phyloP scores from a whole-genome alignment of 2,888 invertebrate species.

The Noctua comes region DNA sequence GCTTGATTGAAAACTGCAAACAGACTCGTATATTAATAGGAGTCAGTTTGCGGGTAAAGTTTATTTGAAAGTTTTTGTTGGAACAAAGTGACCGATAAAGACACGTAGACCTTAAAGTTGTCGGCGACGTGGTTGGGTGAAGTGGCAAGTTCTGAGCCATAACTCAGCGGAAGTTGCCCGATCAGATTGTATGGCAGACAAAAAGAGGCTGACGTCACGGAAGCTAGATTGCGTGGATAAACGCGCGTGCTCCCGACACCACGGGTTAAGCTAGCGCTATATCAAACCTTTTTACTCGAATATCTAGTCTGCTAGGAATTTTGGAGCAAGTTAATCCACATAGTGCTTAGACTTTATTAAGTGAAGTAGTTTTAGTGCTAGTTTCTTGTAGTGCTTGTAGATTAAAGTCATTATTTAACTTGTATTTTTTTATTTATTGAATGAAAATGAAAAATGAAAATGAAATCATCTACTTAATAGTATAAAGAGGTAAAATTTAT shows the following conservation, averaged over 20 bases:
- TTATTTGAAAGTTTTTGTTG: slow-evolving; percentile 65
- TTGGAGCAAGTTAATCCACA: slow-evolving; percentile 49
- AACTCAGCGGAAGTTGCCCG: slow-evolving; percentile 81
- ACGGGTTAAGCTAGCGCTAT: slow-evolving; percentile 73
- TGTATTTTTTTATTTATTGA: background rate
- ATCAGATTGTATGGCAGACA: slow-evolving; percentile 82
- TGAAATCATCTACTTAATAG: too few species aligned
- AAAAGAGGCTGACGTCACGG: slow-evolving; percentile 79
- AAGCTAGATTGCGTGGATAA: slow-evolving; percentile 81
- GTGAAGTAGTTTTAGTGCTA: slow-evolving; percentile 24
- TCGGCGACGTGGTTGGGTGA: slow-evolving; percentile 70
- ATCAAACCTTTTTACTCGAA: slow-evolving; percentile 58
- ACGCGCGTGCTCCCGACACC: slow-evolving; percentile 75
- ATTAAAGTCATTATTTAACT: background rate
- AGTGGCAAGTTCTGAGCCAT: slow-evolving; percentile 81
- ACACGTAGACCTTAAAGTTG: slow-evolving; percentile 75
- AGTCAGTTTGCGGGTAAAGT: slow-evolving; percentile 54
- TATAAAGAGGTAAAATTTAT: too few species aligned
- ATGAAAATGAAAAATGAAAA: too few species aligned
- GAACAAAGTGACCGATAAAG: slow-evolving; percentile 74
- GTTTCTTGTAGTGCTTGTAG: slow-evolving; percentile 6
- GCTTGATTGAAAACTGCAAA: slow-evolving; percentile 62
- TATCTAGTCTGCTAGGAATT: slow-evolving; percentile 45
- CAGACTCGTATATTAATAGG: slow-evolving; percentile 46
- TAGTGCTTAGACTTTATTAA: slow-evolving; percentile 46